Conservation (phyloP, 2,888 invertebrate species). For the Orchestes rusci region DNA sequence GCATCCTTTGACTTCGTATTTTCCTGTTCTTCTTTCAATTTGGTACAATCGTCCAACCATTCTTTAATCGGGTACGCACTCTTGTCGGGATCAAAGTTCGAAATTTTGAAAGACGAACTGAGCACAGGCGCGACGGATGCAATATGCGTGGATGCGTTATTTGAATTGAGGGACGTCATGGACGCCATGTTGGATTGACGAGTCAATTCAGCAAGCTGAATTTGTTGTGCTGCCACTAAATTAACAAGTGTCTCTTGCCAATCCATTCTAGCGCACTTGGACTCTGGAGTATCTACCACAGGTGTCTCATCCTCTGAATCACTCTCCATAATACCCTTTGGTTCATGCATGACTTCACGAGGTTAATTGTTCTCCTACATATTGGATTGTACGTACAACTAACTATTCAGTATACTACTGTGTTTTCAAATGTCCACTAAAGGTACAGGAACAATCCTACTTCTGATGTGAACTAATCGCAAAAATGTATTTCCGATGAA, state of each 20-base stretch:
- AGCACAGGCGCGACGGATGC: too few relatives aligned
- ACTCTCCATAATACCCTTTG: background rate
- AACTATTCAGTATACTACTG: too few relatives aligned
- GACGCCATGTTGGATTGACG: conserved; percentile 1
- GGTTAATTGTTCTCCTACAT: background rate
- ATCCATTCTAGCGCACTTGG: background rate
- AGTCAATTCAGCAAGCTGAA: conserved; percentile 1
- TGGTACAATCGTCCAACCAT: conserved; percentile 24
- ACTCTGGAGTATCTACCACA: background rate
- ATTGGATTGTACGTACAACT: too few relatives aligned
- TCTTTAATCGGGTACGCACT: conserved; percentile 23
- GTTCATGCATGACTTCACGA: background rate
- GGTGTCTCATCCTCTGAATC: background rate
- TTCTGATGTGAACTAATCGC: background rate
- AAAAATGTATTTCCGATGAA: too few relatives aligned
- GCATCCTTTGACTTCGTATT: background rate
- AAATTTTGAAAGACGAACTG: background rate
- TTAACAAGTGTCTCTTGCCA: conserved; percentile 2
- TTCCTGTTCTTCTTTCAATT: conserved; percentile 23
- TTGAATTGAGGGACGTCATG: background rate
- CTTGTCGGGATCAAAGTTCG: conserved; percentile 9
- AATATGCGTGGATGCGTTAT: background rate
- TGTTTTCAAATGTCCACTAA: too few relatives aligned
- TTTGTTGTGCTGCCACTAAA: conserved; percentile 2
- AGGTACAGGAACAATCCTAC: background rate